Conservation (phyloP, 2,797 vertebrate species). For the Xiphorhynchus erythropygius region DNA sequence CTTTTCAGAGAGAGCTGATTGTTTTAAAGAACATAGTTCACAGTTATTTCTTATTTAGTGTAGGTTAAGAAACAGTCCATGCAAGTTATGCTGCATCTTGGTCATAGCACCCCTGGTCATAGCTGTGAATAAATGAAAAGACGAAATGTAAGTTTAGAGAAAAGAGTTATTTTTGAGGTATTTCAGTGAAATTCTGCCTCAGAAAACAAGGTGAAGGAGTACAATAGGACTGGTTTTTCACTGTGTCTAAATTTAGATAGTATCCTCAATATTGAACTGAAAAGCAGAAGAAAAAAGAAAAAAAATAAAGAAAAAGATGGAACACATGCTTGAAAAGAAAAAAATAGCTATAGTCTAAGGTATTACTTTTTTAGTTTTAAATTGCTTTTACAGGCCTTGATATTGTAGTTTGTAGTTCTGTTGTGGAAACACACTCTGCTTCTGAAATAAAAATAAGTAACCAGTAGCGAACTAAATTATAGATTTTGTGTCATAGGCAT, state of each 20-base stretch:
- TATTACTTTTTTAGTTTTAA: neutral
- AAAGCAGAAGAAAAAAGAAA: neutral
- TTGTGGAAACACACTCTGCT: neutral
- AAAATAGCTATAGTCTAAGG: neutral
- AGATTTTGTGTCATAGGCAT: neutral
- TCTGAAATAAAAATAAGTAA: neutral
- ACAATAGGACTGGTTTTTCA: neutral
- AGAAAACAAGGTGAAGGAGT: neutral
- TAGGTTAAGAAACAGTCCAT: neutral
- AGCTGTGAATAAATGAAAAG: neutral
- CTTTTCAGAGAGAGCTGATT: neutral
- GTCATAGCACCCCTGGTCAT: neutral
- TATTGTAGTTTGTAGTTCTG: neutral
- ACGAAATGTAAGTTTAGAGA: neutral
- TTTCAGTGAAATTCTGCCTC: neutral
- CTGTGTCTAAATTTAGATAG: neutral
- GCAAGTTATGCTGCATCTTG: neutral
- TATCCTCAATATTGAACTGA: neutral
- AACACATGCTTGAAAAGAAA: accelerated
- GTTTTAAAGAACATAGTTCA: accelerated
- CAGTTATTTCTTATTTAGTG: neutral
- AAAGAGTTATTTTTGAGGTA: neutral
- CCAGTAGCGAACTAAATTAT: neutral
- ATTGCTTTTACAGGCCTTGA: neutral
- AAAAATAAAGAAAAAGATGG: neutral